Evolutionary conservation across 2,113 vertebrate genomes (phyloP), one percentile per base, ranked within the genome.

Genomic region (Limanda limanda): DNA sequence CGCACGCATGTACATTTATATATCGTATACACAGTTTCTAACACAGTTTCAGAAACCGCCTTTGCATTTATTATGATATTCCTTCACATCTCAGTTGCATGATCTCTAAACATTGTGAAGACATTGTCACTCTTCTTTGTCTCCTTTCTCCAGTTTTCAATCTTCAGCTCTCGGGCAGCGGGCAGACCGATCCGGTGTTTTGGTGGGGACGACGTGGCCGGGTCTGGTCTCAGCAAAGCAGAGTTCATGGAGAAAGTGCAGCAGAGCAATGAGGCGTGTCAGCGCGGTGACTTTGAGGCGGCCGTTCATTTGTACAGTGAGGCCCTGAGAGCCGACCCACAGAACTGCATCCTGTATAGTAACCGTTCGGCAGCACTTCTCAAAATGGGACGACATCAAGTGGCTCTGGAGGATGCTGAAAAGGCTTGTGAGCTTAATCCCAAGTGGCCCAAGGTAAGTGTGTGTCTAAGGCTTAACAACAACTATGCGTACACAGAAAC

Each of bases 271-370:
- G 96, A 97, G 91, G 97, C 97, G 1, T 99, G 98, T 84, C 96
- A 96, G 8, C 94, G 95, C 0, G 98, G 98, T 0, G 96, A 99
- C 86, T 99, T 98, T 79, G 94, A 95, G 74, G 94, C 91, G 0
- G 98, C 97, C 0, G 95, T 99, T 10, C 83, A 86, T 61, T 85
- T 99, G 47, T 99, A 99, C 92, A 93, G 94, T 0, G 96, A 98
- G 42, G 96, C 97, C 11, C 2, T 99, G 92, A 94, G 88, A 0
- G 96, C 96, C 0, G 98, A 99, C 69, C 97, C 98, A 1, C 97
- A 97, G 94, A 99, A 99, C 94, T 99, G 97, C 94, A 97, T 98
- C 67, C 95, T 99, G 68, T 99, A 97, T 87, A 97, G 98, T 74
- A 99, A 99, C 82, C 95, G 98, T 0, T 98, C 98, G 0, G 98